phyloP scores from a whole-genome alignment of 1,140 invertebrate genomes.

The Apis cerana region DNA sequence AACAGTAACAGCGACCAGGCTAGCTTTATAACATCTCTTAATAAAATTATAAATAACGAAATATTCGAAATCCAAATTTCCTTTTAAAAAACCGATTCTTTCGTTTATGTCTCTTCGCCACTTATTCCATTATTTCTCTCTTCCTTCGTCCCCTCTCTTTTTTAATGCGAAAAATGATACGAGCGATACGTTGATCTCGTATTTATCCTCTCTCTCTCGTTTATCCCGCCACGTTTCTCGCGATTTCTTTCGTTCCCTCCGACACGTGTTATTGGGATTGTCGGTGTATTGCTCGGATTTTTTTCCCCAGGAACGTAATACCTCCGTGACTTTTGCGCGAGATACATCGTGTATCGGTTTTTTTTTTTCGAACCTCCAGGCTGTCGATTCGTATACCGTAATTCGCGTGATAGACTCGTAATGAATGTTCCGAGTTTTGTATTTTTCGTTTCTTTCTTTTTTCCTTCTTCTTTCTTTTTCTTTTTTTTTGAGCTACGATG shows the following conservation, averaged over 20 bases:
- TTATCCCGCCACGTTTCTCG: neutral
- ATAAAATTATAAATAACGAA: too few species aligned
- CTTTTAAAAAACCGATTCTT: too few species aligned
- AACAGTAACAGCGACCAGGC: too few species aligned
- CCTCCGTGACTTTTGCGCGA: neutral
- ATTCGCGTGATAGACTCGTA: neutral
- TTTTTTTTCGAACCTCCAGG: neutral
- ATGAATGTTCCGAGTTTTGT: neutral
- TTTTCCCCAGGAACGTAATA: slow-evolving; percentile 8
- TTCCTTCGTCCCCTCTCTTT: too few species aligned
- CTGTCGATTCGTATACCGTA: neutral
- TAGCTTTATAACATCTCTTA: too few species aligned
- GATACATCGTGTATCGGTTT: neutral
- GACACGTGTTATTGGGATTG: slow-evolving; percentile 25
- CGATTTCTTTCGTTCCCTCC: slow-evolving; percentile 24
- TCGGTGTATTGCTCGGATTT: slow-evolving; percentile 1
- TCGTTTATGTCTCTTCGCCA: too few species aligned
- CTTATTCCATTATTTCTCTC: too few species aligned
- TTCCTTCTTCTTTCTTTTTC: too few species aligned
- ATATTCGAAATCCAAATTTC: too few species aligned
- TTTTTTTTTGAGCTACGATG: neutral
- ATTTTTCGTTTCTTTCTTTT: neutral
- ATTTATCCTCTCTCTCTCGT: neutral
- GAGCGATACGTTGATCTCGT: neutral
- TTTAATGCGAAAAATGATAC: neutral